Conservation (phyloP, 2,113 vertebrate genomes). For the Chionomys nivalis region DNA sequence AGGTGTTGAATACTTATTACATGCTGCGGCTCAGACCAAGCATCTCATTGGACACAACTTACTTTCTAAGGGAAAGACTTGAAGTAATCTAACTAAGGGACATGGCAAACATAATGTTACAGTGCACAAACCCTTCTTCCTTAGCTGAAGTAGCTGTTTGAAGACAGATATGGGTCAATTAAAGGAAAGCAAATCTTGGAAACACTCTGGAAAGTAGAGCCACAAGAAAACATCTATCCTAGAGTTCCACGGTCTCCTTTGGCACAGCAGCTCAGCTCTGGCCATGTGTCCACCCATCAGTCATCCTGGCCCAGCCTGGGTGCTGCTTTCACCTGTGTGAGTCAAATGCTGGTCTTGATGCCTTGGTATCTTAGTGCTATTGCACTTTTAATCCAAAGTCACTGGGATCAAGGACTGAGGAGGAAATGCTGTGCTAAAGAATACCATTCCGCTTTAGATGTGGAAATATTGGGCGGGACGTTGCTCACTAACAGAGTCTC, state of each 20-base stretch:
- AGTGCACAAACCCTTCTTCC: not conserved
- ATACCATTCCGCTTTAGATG: not conserved
- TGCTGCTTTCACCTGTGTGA: not conserved
- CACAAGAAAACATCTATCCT: not conserved
- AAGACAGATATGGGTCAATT: conserved; percentile 24
- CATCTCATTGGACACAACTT: not conserved
- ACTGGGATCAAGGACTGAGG: conserved; percentile 17
- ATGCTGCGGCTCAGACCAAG: not conserved
- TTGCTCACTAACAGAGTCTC: not conserved
- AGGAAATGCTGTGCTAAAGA: not conserved
- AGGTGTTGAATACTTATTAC: not conserved
- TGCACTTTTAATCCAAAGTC: conserved; percentile 14
- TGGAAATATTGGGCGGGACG: not conserved
- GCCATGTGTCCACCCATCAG: not conserved
- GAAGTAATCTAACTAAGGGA: not conserved
- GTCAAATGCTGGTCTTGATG: not conserved
- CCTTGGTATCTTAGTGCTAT: not conserved
- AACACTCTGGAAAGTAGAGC: not conserved
- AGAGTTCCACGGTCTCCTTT: not conserved
- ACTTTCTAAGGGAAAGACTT: not conserved
- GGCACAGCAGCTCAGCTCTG: not conserved
- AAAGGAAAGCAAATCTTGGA: conserved; percentile 26
- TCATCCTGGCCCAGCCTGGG: not conserved
- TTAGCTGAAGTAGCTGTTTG: not conserved
- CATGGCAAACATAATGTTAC: not conserved